These are phyloP conservation scores for Autographa gamma DNA, from an alignment of 2,888 invertebrate genomes.

Conservation along the genomic window DNA sequence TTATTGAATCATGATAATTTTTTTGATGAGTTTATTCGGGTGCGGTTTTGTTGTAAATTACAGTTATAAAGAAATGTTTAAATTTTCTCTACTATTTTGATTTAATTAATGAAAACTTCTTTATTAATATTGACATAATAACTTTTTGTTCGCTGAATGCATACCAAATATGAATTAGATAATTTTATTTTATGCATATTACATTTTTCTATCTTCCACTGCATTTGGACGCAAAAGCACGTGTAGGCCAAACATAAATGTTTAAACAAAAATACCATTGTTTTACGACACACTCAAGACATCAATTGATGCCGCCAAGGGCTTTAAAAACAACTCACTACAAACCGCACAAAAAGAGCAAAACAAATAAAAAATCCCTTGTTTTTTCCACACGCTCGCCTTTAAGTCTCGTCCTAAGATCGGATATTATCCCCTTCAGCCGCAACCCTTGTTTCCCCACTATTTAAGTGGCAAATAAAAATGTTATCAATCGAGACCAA, in stretches of 20 bases:
- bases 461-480: slow-evolving; percentile 76
- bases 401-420: slow-evolving; percentile 62
- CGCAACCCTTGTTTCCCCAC: slow-evolving; percentile 67
- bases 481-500: slow-evolving; percentile 73
- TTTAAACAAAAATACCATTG: slow-evolving; percentile 15
- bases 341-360: slow-evolving; percentile 19
- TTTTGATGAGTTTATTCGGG: slow-evolving; percentile 13
- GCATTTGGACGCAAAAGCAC: background rate
- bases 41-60: background rate
- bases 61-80: too few relatives aligned
- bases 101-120: too few relatives aligned
- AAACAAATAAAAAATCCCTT: slow-evolving; percentile 38
- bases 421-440: slow-evolving; percentile 66
- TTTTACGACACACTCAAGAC: slow-evolving; percentile 17
- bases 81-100: too few relatives aligned
- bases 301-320: slow-evolving; percentile 25
- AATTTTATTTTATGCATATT: too few relatives aligned
- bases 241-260: background rate
- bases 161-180: too few relatives aligned
- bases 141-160: too few relatives aligned
- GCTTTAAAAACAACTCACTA: slow-evolving; percentile 33
- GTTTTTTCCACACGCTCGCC: slow-evolving; percentile 49
- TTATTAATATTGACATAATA: too few relatives aligned
- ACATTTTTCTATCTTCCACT: too few relatives aligned
- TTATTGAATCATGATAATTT: slow-evolving; percentile 29